A percentile compares a stretch with the other conserved stretches of the same genome.
These are phyloP conservation scores for Wiebesia pumilae DNA, from an alignment of 1,140 invertebrate species.

Conservation along the genomic window DNA sequence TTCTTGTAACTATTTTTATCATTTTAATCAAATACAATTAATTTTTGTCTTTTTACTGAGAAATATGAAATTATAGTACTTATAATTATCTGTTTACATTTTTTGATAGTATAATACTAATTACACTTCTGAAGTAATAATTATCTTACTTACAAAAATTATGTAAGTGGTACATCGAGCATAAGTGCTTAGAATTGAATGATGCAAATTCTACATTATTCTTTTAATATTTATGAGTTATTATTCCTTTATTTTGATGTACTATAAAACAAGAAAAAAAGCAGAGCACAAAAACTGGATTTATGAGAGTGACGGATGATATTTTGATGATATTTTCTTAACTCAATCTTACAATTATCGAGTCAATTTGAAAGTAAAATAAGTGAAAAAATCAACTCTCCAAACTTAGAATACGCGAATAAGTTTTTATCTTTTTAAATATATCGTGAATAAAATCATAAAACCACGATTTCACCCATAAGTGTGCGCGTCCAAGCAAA, in stretches of 20 bases:
- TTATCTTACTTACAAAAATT: neutral
- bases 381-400: neutral
- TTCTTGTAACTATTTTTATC: neutral
- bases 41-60: too few species aligned
- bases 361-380: slow-evolving; percentile 6
- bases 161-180: neutral
- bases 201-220: neutral
- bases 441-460: slow-evolving; percentile 38
- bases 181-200: neutral
- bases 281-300: neutral
- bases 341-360: slow-evolving; percentile 17
- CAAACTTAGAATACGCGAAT: neutral
- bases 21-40: neutral
- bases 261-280: neutral
- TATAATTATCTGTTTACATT: neutral
- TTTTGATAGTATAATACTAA: neutral
- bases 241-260: slow-evolving; percentile 13
- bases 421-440: slow-evolving; percentile 11
- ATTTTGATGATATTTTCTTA: neutral
- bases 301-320: neutral
- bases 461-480: slow-evolving; percentile 25
- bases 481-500: neutral
- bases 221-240: slow-evolving; percentile 19
- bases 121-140: neutral
- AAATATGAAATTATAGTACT: neutral